Percentiles rank a stretch among this genome's conserved stretches.
phyloP scores from a whole-genome alignment of 2,888 invertebrate species.

The Idaea aversata region DNA sequence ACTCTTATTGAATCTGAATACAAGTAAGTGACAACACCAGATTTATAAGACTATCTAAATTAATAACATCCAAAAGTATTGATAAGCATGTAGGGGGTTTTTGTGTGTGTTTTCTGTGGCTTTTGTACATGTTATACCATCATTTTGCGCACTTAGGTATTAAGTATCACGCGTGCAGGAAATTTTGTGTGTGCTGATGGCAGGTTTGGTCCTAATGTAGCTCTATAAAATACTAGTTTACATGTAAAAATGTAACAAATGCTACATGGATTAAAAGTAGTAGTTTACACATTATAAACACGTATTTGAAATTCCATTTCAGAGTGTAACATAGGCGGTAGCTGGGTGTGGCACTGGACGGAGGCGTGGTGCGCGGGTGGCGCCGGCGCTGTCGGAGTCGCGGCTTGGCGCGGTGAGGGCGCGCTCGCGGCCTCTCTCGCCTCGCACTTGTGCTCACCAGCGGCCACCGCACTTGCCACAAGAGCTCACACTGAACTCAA shows the following conservation, averaged over 20 bases:
- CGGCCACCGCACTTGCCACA: slow-evolving; percentile 28
- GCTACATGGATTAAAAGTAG: no score
- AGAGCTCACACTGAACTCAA: slow-evolving; percentile 32
- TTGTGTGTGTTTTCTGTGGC: no score
- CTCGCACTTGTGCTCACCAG: slow-evolving; percentile 35
- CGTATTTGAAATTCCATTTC: slow-evolving; percentile 5
- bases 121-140: no score
- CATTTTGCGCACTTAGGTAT: no score
- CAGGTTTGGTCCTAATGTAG: no score
- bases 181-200: no score
- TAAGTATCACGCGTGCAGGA: no score
- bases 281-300: neutral
- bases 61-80: no score
- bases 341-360: slow-evolving; percentile 59
- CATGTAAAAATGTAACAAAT: no score
- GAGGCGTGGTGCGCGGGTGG: slow-evolving; percentile 41
- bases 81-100: no score
- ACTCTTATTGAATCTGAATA: slow-evolving; percentile 87
- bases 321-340: slow-evolving; percentile 57
- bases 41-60: no score
- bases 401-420: slow-evolving; percentile 62
- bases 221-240: no score
- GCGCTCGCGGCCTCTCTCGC: slow-evolving; percentile 47
- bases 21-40: slow-evolving; percentile 69
- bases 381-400: slow-evolving; percentile 44